Evolutionary conservation across 2,888 invertebrate genomes (phyloP), one percentile per base, ranked within the genome.

Genomic region (Archips crataeganus): DNA sequence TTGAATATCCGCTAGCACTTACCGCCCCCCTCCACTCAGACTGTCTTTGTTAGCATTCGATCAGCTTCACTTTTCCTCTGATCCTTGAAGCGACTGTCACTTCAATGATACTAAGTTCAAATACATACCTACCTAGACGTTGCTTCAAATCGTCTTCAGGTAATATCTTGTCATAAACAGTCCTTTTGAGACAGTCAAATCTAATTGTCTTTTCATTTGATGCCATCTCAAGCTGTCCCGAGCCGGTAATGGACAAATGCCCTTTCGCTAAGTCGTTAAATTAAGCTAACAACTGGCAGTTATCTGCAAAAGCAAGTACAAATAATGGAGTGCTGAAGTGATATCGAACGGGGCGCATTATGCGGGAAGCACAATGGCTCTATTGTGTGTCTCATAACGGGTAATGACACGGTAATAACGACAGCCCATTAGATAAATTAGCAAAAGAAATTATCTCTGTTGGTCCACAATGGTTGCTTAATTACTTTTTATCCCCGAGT

Each of bases 321-420:
- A 74, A 61, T 70, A 74, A 69, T 74, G 64, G 74, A 60, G 60
- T 51, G 73, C 49, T 63, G 69, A 64, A 67, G 66, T 67, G 74
- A 61, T 70, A 78, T 79, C 67, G 62, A 76, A 74, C 62, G 73
- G 71, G 59, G 68, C 70, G 70, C 71, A 78, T 75, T 80, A 72
- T 78, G 73, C 72, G 75, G 75, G 71, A 62, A 75, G 65, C 54
- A 80, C 79, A 82, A 79, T 74, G 71, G 71, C 64, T 69, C 72
- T 74, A 75, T 75, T 75, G 73, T 73, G 62, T 47, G 57, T 65
- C 42, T 65, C 73, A 45, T 70, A 71, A 60, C 62, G 75, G 51
- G 51, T 74, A 74, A 74, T 74, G 74, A 70, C 70, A 74, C 62
- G 66, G 57, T 66, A 71, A 65, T 74, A 70, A 69, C 64, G 74